Conservation (phyloP, 2,113 vertebrate species). For the Paradoxurus hermaphroditus region DNA sequence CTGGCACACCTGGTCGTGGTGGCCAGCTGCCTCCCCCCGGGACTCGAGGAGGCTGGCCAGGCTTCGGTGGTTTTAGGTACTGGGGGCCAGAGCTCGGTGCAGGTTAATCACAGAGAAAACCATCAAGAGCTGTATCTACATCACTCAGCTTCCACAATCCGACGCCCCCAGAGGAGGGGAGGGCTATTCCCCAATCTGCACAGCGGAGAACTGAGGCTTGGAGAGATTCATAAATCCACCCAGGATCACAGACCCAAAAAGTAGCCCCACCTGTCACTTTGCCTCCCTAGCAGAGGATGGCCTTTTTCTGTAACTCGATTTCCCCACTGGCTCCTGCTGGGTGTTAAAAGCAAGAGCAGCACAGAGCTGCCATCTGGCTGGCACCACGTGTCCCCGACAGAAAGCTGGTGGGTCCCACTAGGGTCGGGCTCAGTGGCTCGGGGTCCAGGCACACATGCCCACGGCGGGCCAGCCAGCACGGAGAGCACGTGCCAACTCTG, state of each 20-base stretch:
- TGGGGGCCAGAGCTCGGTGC: rapidly evolving
- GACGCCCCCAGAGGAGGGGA: no score
- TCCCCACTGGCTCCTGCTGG: neutral
- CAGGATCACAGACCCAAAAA: neutral
- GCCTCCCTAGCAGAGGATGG: neutral
- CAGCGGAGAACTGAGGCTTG: neutral
- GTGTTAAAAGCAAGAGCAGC: neutral
- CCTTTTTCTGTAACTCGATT: neutral
- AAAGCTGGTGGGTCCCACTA: neutral
- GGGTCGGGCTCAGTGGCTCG: neutral
- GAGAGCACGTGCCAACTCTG: neutral
- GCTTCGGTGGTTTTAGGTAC: neutral
- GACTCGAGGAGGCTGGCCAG: neutral
- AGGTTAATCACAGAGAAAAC: neutral
- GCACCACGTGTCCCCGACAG: no score
- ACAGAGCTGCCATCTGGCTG: neutral
- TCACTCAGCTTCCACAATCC: neutral
- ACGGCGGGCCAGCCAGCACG: rapidly evolving
- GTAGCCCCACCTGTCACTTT: no score
- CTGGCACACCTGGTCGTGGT: no score
- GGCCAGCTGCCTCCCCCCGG: neutral
- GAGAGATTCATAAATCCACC: neutral
- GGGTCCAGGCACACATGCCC: neutral
- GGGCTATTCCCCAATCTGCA: neutral
- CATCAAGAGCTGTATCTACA: rapidly evolving